Percentiles rank a stretch among this genome's conserved stretches.
Conservation (phyloP, 2,888 invertebrate genomes). For the Ormyrus pomaceus region DNA sequence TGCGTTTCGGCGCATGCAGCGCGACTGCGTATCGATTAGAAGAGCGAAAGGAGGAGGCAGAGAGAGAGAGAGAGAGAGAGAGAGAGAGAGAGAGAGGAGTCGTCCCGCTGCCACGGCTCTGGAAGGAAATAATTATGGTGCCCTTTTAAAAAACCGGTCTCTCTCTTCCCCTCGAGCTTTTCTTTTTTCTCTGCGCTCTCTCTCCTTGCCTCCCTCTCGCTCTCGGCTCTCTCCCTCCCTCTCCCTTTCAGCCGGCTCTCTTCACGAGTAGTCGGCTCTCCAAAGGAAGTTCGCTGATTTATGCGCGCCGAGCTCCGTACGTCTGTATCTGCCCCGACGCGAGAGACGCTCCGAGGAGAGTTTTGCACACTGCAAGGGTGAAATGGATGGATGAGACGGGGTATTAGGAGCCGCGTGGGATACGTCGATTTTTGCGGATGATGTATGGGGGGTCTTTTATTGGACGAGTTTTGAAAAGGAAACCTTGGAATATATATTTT, state of each 20-base stretch:
- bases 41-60: not conserved
- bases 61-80: not conserved
- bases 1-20: no score
- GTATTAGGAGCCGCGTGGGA: no score
- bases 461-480: no score
- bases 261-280: not conserved
- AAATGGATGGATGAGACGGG: no score
- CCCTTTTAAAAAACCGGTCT: constrained; percentile 66
- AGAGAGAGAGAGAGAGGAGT: not conserved
- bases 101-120: constrained; percentile 5
- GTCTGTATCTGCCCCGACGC: not conserved
- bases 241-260: not conserved
- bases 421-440: no score
- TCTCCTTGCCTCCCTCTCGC: not conserved
- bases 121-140: constrained; percentile 66
- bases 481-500: no score
- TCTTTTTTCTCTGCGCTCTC: constrained; percentile 28
- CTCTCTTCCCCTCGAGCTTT: constrained; percentile 49
- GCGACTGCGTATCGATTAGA: no score
- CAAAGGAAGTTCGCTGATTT: constrained; percentile 20
- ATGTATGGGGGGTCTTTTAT: no score
- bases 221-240: not conserved
- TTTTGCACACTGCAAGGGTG: no score
- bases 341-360: not conserved
- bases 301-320: constrained; percentile 22